A percentile compares a stretch with the other conserved stretches of the same genome.
phyloP scores from a whole-genome alignment of 1,140 invertebrate genomes.

The Drosophila guanche region DNA sequence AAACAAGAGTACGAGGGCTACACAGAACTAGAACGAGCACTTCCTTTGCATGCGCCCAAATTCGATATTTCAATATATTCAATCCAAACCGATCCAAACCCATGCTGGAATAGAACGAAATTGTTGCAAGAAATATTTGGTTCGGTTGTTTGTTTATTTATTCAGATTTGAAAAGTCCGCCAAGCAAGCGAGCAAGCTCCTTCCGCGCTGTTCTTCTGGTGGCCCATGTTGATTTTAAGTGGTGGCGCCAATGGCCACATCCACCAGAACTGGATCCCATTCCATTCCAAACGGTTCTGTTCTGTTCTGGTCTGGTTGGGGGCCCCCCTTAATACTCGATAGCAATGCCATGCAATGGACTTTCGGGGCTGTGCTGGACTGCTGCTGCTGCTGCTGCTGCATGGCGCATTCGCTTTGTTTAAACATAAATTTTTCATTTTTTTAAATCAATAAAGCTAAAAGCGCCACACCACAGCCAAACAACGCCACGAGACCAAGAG shows the following conservation, averaged over 20 bases:
- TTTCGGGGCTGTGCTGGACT: slow-evolving; percentile 6
- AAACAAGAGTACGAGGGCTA: too few species aligned
- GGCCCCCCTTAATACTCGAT: neutral
- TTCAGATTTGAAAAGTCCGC: slow-evolving; percentile 75
- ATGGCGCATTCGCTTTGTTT: slow-evolving; percentile 67
- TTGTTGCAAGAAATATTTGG: slow-evolving; percentile 53
- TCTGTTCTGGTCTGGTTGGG: neutral
- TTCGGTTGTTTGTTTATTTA: slow-evolving; percentile 70
- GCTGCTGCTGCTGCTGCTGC: slow-evolving; percentile 29
- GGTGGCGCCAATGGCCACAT: slow-evolving; percentile 74
- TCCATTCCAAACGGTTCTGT: neutral
- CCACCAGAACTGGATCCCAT: slow-evolving; percentile 11
- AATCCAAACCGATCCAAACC: neutral
- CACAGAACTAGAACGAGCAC: neutral
- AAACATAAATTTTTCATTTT: slow-evolving; percentile 83
- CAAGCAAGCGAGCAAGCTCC: slow-evolving; percentile 59
- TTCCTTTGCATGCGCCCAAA: slow-evolving; percentile 7
- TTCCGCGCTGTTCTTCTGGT: slow-evolving; percentile 34
- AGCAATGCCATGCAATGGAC: slow-evolving; percentile 27
- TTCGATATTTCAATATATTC: slow-evolving; percentile 2
- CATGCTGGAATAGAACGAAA: slow-evolving; percentile 45
- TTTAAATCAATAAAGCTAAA: slow-evolving; percentile 81
- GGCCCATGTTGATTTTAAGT: slow-evolving; percentile 75
- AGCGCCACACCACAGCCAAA: slow-evolving; percentile 60
- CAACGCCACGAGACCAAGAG: slow-evolving; percentile 67